These are phyloP conservation scores for Sphecodes monilicornis DNA, from an alignment of 2,888 invertebrate genomes.

Conservation along the genomic window DNA sequence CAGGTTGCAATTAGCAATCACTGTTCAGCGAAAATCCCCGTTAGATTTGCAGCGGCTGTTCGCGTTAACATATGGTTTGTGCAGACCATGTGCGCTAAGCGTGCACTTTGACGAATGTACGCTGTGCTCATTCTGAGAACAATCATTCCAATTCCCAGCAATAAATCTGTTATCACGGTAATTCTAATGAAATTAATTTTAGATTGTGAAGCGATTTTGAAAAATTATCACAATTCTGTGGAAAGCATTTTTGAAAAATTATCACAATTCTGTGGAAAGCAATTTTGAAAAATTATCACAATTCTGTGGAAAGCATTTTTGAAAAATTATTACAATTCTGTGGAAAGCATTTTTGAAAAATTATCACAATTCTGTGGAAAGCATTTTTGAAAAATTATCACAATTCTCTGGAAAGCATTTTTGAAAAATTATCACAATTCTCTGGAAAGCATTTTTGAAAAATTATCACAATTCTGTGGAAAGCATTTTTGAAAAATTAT, in stretches of 20 bases:
- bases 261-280: background rate
- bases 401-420: too few species aligned
- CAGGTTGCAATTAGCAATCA: background rate
- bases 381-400: too few species aligned
- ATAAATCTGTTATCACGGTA: background rate
- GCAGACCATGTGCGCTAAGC: slow-evolving; percentile 43
- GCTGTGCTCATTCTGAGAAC: background rate
- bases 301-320: too few species aligned
- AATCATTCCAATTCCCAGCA: background rate
- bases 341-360: too few species aligned
- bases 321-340: too few species aligned
- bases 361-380: too few species aligned
- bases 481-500: too few species aligned
- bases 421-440: too few species aligned
- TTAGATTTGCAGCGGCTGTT: slow-evolving; percentile 20
- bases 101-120: background rate
- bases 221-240: background rate
- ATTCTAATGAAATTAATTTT: background rate
- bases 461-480: too few species aligned
- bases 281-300: too few species aligned
- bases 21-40: background rate
- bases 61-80: slow-evolving; percentile 61
- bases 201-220: background rate
- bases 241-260: too few species aligned
- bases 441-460: too few species aligned